Percentiles rank a stretch among this genome's conserved stretches.
phyloP scores from a whole-genome alignment of 2,797 vertebrate species.

The Galago senegalensis region DNA sequence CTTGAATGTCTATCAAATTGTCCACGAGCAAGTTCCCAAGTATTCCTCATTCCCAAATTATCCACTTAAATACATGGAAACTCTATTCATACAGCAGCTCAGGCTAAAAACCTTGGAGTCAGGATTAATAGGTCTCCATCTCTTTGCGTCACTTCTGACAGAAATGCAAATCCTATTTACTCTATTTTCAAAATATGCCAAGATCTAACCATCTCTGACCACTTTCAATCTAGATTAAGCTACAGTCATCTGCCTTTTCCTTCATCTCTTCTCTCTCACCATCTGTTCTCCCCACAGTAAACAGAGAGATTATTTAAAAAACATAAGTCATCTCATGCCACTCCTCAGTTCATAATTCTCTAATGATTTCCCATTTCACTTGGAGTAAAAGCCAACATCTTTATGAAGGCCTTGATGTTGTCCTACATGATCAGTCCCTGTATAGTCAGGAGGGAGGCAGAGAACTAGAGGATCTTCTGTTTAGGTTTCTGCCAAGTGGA shows the following conservation, averaged over 20 bases:
- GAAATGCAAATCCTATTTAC: neutral
- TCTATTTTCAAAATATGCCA: neutral
- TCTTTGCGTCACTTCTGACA: neutral
- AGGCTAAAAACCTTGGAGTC: neutral
- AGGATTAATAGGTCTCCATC: neutral
- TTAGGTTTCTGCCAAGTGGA: neutral
- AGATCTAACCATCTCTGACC: neutral
- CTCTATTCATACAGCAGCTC: neutral
- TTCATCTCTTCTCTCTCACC: neutral
- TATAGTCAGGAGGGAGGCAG: neutral
- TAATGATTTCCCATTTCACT: neutral
- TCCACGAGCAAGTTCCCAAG: neutral
- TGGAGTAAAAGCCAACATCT: neutral
- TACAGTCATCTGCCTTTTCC: neutral
- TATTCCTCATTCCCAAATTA: neutral
- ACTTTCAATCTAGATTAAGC: neutral
- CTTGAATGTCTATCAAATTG: neutral
- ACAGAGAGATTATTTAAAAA: neutral
- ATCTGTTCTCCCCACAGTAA: neutral
- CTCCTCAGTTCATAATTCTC: neutral
- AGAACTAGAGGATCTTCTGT: neutral
- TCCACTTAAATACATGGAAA: neutral
- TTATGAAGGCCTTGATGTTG: neutral
- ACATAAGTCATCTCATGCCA: neutral
- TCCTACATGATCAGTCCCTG: neutral